Evolutionary conservation across 2,888 invertebrate species (phyloP).

Genomic region (Ectemnius continuus): DNA sequence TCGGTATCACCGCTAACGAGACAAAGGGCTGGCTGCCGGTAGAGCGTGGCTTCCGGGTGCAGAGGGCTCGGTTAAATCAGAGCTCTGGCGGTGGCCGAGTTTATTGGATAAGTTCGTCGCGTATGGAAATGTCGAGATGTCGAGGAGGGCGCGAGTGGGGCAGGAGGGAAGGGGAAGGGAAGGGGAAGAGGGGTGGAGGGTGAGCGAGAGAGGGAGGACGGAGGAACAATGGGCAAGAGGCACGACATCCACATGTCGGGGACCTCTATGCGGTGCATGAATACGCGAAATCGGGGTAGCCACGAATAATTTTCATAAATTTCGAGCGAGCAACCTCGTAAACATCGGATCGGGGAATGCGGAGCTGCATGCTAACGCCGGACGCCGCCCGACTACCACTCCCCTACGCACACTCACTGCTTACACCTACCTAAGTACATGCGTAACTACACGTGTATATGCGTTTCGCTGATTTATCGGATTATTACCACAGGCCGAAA

Average conservation of each 20-base stretch:
- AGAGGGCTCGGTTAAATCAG: conserved; percentile 27
- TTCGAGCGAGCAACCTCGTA: conserved; percentile 64
- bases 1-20: conserved; percentile 1
- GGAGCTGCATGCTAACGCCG: conserved; percentile 26
- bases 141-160: conserved; percentile 27
- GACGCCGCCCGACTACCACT: conserved; percentile 25
- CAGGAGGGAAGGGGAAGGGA: too few species aligned
- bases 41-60: conserved; percentile 32
- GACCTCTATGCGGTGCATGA: conserved; percentile 51
- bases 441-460: conserved; percentile 12
- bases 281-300: conserved; percentile 65
- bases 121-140: conserved; percentile 56
- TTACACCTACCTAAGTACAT: conserved; percentile 3
- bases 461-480: conserved; percentile 64
- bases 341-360: conserved; percentile 63
- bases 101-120: conserved; percentile 55
- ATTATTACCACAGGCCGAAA: conserved; percentile 62
- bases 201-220: too few species aligned
- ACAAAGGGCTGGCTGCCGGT: not conserved
- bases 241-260: conserved; percentile 40
- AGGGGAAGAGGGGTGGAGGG: too few species aligned
- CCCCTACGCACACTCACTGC: too few species aligned
- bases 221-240: conserved; percentile 54
- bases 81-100: conserved; percentile 23
- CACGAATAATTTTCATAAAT: conserved; percentile 76